Evolutionary conservation across 2,888 invertebrate genomes (phyloP).

Genomic region (Erebia aethiops): DNA sequence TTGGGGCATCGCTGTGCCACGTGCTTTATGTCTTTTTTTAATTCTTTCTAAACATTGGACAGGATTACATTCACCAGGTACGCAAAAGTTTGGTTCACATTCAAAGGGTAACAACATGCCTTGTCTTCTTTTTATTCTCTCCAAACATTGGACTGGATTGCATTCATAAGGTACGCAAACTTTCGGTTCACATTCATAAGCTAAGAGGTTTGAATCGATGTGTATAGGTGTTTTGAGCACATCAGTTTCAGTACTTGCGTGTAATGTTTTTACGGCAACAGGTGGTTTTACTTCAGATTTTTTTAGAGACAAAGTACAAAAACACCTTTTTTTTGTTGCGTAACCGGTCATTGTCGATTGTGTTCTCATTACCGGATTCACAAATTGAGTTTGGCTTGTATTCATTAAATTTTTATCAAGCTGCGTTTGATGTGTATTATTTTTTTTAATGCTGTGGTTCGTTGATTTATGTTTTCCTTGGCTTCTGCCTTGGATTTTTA

Average conservation of each 20-base stretch:
- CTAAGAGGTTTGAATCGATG: slow-evolving; percentile 35
- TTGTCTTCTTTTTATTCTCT: slow-evolving; percentile 45
- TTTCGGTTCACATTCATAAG: slow-evolving; percentile 54
- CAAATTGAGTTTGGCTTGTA: slow-evolving; percentile 9
- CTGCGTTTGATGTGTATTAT: slow-evolving; percentile 5
- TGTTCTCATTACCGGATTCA: slow-evolving; percentile 14
- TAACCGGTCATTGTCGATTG: slow-evolving; percentile 33
- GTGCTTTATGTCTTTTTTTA: no score
- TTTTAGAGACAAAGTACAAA: slow-evolving; percentile 41
- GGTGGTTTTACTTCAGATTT: slow-evolving; percentile 27
- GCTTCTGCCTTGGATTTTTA: neutral
- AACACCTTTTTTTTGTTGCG: slow-evolving; percentile 37
- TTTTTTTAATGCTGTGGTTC: neutral
- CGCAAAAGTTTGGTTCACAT: no score
- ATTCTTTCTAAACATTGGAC: no score
- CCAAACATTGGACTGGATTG: slow-evolving; percentile 44
- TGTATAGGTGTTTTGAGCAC: neutral
- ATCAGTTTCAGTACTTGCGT: slow-evolving; percentile 12
- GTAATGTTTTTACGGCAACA: slow-evolving; percentile 1
- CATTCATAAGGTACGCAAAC: slow-evolving; percentile 52
- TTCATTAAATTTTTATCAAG: slow-evolving; percentile 1
- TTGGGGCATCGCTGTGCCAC: no score
- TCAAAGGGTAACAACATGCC: no score
- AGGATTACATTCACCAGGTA: no score
- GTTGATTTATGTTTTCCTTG: neutral